Conservation (phyloP, 2,888 invertebrate genomes). For the Coenonympha arcania region DNA sequence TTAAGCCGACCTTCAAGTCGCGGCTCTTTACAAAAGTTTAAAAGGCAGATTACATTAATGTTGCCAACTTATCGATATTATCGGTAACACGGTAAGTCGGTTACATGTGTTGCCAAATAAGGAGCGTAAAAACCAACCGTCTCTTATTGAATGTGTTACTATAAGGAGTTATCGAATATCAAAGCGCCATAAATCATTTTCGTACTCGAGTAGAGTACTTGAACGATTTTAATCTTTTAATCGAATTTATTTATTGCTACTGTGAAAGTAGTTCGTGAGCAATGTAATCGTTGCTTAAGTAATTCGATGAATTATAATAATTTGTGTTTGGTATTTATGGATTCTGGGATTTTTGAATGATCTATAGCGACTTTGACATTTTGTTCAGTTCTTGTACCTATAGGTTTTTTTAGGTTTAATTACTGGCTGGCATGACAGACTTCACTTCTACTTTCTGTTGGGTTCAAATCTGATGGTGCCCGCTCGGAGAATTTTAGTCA, state of each 20-base stretch:
- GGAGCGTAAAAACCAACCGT: conserved; percentile 14
- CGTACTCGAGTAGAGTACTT: too few relatives aligned
- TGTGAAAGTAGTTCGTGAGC: conserved; percentile 7
- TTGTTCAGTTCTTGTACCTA: too few relatives aligned
- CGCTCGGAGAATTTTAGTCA: too few relatives aligned
- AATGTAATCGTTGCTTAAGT: neutral
- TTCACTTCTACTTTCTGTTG: too few relatives aligned
- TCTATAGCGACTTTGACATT: conserved; percentile 2
- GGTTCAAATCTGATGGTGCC: too few relatives aligned
- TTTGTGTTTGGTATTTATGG: neutral
- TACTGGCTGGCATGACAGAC: too few relatives aligned
- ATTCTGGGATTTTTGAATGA: neutral
- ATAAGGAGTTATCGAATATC: conserved; percentile 19
- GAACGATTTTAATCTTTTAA: conserved; percentile 19
- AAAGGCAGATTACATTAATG: neutral
- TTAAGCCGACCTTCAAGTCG: neutral
- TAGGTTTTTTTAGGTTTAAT: too few relatives aligned
- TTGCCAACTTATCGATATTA: conserved; percentile 10
- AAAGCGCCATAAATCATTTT: conserved; percentile 22
- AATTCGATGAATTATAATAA: conserved; percentile 3
- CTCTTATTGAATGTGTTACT: conserved; percentile 23
- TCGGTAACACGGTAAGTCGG: conserved; percentile 11
- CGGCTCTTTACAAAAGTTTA: neutral
- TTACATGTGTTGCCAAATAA: conserved; percentile 7
- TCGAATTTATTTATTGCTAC: conserved; percentile 16